Percentiles rank a stretch among this genome's conserved stretches.
Conservation (phyloP, 1,140 invertebrate species). For the Drosophila hydei region DNA sequence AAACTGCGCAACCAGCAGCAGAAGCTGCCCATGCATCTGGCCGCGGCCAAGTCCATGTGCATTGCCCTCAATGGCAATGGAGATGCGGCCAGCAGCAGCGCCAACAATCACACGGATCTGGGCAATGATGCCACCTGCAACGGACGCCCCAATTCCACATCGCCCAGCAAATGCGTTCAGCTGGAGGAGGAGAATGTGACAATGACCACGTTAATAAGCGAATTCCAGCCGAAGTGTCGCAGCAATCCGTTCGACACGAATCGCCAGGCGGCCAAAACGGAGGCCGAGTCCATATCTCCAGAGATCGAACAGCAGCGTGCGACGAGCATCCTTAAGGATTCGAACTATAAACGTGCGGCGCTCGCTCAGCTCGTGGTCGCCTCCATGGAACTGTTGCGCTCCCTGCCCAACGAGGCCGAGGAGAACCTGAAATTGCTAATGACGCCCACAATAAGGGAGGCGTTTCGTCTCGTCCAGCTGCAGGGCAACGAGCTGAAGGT, state of each 20-base stretch:
- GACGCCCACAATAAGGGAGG: slow-evolving; percentile 83
- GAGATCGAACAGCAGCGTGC: slow-evolving; percentile 91
- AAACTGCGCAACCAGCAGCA: slow-evolving; percentile 24
- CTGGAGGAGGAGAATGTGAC: slow-evolving; percentile 83
- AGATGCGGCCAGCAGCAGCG: slow-evolving; percentile 39
- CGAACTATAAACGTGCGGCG: slow-evolving; percentile 80
- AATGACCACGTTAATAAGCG: slow-evolving; percentile 84
- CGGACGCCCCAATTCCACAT: slow-evolving; percentile 38
- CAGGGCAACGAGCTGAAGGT: slow-evolving; percentile 83
- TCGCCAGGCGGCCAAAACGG: slow-evolving; percentile 84
- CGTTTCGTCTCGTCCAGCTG: slow-evolving; percentile 82
- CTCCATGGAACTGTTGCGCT: slow-evolving; percentile 79
- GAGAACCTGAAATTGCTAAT: slow-evolving; percentile 80
- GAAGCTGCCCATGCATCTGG: slow-evolving; percentile 34
- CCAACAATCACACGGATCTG: slow-evolving; percentile 18
- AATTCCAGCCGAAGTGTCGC: slow-evolving; percentile 85
- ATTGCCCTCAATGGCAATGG: slow-evolving; percentile 68
- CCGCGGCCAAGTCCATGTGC: slow-evolving; percentile 55
- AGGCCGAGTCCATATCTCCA: slow-evolving; percentile 87
- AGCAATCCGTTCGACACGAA: slow-evolving; percentile 85
- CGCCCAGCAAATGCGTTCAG: slow-evolving; percentile 75
- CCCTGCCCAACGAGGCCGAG: slow-evolving; percentile 77
- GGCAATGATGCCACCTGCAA: slow-evolving; percentile 25
- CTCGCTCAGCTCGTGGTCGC: slow-evolving; percentile 80
- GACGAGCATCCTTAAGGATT: slow-evolving; percentile 90